Percentiles rank a stretch among this genome's conserved stretches.
These are phyloP conservation scores for Gila orcuttii DNA, from an alignment of 2,113 vertebrate species.

Conservation along the genomic window DNA sequence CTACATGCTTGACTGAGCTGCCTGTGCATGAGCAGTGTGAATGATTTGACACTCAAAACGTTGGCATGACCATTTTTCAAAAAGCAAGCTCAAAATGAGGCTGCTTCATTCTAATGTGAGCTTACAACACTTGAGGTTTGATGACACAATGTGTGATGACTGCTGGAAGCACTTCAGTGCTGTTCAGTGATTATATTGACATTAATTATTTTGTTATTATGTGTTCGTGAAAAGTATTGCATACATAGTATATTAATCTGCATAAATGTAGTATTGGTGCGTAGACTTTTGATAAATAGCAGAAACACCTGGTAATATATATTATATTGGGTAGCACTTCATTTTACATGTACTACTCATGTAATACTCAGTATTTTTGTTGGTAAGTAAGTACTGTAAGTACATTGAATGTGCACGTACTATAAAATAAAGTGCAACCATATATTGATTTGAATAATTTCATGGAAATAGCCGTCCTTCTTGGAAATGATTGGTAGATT, in stretches of 20 bases:
- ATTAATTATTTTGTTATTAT: too few species aligned
- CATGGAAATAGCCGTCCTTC: background rate
- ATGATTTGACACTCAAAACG: constrained; percentile 22
- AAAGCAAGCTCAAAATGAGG: background rate
- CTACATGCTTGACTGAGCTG: constrained; percentile 30
- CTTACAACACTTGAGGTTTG: background rate
- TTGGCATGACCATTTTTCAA: constrained; percentile 18
- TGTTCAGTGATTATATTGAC: background rate
- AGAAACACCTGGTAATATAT: background rate
- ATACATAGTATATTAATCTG: background rate
- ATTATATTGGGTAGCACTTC: too few species aligned
- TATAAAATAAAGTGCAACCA: too few species aligned
- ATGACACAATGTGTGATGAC: constrained; percentile 7
- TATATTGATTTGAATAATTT: too few species aligned
- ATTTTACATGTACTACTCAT: too few species aligned
- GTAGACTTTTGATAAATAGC: background rate
- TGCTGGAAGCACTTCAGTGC: background rate
- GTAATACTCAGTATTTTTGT: too few species aligned
- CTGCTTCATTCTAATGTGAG: background rate
- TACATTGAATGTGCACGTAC: too few species aligned
- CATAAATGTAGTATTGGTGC: background rate
- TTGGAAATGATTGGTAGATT: background rate
- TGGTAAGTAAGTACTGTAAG: too few species aligned
- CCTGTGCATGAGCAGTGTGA: background rate
- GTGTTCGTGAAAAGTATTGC: background rate